phyloP scores from a whole-genome alignment of 2,888 invertebrate genomes.

The Fragum fragum region DNA sequence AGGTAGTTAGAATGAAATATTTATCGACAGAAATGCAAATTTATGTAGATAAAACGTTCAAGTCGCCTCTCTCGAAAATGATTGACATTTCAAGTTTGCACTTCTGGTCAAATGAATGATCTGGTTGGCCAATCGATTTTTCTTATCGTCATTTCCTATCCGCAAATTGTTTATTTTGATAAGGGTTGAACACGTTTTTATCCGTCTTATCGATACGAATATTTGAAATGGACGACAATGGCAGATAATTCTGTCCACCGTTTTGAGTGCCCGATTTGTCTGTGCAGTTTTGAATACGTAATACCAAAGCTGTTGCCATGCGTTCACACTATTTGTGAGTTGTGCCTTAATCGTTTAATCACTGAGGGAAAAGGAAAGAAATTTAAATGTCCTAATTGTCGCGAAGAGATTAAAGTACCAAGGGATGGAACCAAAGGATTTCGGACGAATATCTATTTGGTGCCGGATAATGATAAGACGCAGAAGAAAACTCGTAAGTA shows the following conservation, averaged over 20 bases:
- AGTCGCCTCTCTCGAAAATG: too few relatives aligned
- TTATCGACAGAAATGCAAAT: too few relatives aligned
- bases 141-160: too few relatives aligned
- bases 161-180: too few relatives aligned
- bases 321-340: constrained; percentile 6
- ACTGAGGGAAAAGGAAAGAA: background rate
- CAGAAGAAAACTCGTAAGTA: background rate
- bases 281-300: background rate
- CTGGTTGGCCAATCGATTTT: too few relatives aligned
- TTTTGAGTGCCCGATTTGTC: constrained; percentile 14
- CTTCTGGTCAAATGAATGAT: too few relatives aligned
- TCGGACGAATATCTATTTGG: constrained; percentile 17
- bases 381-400: background rate
- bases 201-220: too few relatives aligned
- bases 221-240: background rate
- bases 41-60: too few relatives aligned
- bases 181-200: too few relatives aligned
- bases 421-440: constrained; percentile 2
- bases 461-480: background rate
- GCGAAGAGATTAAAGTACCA: constrained; percentile 2
- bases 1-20: too few relatives aligned
- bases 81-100: too few relatives aligned
- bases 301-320: constrained; percentile 11
- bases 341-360: background rate
- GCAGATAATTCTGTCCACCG: background rate